phyloP scores from a whole-genome alignment of 2,797 vertebrate genomes.

The Sebastes itinus region DNA sequence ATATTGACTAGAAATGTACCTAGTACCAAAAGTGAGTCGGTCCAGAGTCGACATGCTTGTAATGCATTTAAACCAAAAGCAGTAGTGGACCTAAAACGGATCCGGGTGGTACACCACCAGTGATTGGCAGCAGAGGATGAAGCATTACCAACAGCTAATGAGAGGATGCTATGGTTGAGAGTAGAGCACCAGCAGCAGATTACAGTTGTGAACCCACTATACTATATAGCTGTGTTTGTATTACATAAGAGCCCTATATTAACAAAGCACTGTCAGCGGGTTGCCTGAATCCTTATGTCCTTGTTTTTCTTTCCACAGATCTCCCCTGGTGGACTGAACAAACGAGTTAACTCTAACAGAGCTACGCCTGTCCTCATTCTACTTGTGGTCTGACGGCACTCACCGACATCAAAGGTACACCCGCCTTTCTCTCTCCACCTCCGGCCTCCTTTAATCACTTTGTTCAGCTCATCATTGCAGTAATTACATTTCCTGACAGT shows the following conservation, averaged over 20 bases:
- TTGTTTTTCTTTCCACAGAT: conserved; percentile 61
- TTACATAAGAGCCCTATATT: conserved; percentile 32
- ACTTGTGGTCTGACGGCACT: conserved; percentile 67
- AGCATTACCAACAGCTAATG: background rate
- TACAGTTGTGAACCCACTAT: background rate
- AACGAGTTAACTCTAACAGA: conserved; percentile 57
- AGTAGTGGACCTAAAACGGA: background rate
- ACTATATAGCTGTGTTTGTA: background rate
- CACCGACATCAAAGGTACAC: conserved; percentile 77
- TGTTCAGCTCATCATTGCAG: conserved; percentile 65
- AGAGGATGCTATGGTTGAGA: background rate
- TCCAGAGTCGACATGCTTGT: too few relatives aligned
- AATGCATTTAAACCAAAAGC: background rate
- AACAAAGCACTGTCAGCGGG: conserved; percentile 6
- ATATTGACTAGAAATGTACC: background rate
- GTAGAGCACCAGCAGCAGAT: background rate
- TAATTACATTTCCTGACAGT: conserved; percentile 64
- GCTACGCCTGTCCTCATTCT: conserved; percentile 52
- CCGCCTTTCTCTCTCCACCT: conserved; percentile 43
- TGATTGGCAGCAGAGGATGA: background rate
- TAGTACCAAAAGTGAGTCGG: background rate
- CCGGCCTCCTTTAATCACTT: conserved; percentile 69
- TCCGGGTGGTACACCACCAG: conserved; percentile 5
- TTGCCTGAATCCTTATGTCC: conserved; percentile 25
- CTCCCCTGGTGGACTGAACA: conserved; percentile 62